Evolutionary conservation across 2,888 invertebrate genomes (phyloP), one percentile per base, ranked within the genome.

Genomic region (Spicauda simplicius): DNA sequence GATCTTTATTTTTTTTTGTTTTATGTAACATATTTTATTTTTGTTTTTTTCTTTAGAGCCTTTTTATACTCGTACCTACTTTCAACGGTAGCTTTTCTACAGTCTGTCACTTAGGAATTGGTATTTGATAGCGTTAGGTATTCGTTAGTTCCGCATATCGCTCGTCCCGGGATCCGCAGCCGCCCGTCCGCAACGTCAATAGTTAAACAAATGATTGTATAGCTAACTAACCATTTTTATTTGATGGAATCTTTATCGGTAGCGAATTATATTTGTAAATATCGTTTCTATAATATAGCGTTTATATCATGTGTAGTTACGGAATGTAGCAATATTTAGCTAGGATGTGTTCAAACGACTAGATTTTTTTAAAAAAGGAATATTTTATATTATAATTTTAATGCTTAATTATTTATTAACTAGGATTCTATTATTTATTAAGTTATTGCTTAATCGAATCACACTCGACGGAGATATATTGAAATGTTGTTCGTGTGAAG

Each of bases 331-430:
- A 86, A 90, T 90, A 88, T 85, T 81, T 92, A 91, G 90, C 86
- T 93, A 91, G 91, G 90, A 90, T 89, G 91, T 90, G 91, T 93
- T 91, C 91, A 90, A 86, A 88, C 83, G 82, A 79, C 79, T 83
- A 86, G 83, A 84, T 68, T 62, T 62, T 68, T 68, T 61, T 67
- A 56, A 37, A 53, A 14, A 55, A 61, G n/a, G 25, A 50, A 61
- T 80, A 80, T 79, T 84, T 75, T 74, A 71, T 74, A 72, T 73
- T 67, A 45, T 56, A 67, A 74, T 77, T 83, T 80, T 80, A 84
- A 83, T 78, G 85, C 83, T 86, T 84, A 72, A 77, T 72, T 85
- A 88, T 89, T 91, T 90, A 89, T 89, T 88, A 80, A 85, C 80
- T 87, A 90, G 88, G 78, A 79, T 76, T 65, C 80, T 88, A 89